Conservation (phyloP, 2,888 invertebrate genomes). For the Eilema griseolum region DNA sequence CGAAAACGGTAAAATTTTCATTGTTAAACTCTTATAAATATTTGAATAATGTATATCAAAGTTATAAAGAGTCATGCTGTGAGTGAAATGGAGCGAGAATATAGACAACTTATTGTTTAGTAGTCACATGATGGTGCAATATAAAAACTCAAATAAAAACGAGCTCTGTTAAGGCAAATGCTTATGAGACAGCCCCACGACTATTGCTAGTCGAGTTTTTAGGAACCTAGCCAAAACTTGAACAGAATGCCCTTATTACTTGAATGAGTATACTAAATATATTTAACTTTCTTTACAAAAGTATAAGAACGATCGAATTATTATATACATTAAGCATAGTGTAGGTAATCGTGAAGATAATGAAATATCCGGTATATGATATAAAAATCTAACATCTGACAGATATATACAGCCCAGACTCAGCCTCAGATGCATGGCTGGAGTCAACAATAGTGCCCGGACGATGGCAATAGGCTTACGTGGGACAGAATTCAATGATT, state of each 20-base stretch:
- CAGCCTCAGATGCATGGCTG: too few species aligned
- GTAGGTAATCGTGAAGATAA: too few species aligned
- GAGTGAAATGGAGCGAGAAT: conserved; percentile 53
- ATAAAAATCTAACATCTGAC: too few species aligned
- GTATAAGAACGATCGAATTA: too few species aligned
- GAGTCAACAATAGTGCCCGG: too few species aligned
- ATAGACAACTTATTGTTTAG: conserved; percentile 45
- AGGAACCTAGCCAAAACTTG: conserved; percentile 17
- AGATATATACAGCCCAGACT: too few species aligned
- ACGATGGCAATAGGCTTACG: too few species aligned
- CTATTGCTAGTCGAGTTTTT: conserved; percentile 4
- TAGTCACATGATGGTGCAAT: conserved; percentile 26
- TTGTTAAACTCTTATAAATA: conserved; percentile 10
- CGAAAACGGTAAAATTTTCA: neutral
- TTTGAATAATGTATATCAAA: conserved; percentile 56
- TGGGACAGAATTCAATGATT: too few species aligned
- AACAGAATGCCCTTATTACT: neutral
- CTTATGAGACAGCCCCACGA: conserved; percentile 12
- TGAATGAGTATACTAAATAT: neutral
- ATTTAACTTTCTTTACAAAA: neutral
- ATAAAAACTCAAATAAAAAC: neutral
- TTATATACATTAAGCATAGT: too few species aligned
- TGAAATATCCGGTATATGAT: too few species aligned
- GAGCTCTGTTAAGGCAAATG: conserved; percentile 27
- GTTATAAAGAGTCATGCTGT: conserved; percentile 40